phyloP scores from a whole-genome alignment of 2,797 vertebrate species.

The Cirrhinus mrigala region DNA sequence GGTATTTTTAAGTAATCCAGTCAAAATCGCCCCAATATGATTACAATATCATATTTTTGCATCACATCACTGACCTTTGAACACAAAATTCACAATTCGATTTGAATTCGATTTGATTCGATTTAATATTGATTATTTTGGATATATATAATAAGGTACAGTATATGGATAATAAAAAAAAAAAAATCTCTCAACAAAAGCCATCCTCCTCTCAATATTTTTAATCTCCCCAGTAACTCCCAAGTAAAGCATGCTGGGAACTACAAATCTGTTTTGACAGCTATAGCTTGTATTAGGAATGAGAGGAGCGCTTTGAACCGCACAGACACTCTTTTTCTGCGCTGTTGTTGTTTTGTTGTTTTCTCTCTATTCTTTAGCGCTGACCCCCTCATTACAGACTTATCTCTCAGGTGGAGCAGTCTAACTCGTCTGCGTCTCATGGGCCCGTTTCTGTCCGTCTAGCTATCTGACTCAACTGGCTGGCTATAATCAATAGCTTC shows the following conservation, averaged over 20 bases:
- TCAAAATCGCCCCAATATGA: neutral
- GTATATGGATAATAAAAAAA: no score
- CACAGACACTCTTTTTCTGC: neutral
- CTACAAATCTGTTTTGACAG: neutral
- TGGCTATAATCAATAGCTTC: slow-evolving; percentile 75
- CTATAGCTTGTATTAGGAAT: neutral
- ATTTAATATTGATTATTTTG: no score
- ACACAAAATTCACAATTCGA: no score
- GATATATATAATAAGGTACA: no score
- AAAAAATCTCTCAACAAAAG: neutral
- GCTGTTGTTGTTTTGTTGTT: slow-evolving; percentile 43
- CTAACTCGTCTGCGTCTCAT: slow-evolving; percentile 28
- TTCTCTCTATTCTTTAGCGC: slow-evolving; percentile 14
- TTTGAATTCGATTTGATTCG: no score
- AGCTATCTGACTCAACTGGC: slow-evolving; percentile 67
- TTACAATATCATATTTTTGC: neutral
- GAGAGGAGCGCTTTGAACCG: neutral
- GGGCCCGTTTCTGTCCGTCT: slow-evolving; percentile 38
- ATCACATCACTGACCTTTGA: neutral
- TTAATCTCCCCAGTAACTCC: neutral
- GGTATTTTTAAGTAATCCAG: no score
- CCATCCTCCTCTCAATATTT: neutral
- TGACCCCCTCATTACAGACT: slow-evolving; percentile 54
- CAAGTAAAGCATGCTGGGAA: neutral
- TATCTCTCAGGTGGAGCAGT: slow-evolving; percentile 40